Evolutionary conservation across 2,888 invertebrate genomes (phyloP).

Genomic region (Heteromyza rotundicornis): DNA sequence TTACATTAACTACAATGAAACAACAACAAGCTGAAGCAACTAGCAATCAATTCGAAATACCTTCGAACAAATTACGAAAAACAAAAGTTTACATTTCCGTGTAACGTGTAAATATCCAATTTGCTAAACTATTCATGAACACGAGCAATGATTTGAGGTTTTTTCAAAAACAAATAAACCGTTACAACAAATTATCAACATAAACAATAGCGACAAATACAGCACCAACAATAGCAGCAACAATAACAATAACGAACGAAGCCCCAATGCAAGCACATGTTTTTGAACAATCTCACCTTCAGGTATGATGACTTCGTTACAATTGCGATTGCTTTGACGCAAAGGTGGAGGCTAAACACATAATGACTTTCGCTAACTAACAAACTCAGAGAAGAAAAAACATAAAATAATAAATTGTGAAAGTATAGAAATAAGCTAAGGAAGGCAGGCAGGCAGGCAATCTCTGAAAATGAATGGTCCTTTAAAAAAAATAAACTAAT

Average conservation of each 20-base stretch:
- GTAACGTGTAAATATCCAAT: conserved; percentile 2
- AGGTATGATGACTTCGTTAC: neutral
- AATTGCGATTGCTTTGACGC: neutral
- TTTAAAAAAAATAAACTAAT: neutral
- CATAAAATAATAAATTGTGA: neutral
- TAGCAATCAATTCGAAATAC: conserved; percentile 29
- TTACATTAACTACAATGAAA: conserved; percentile 35
- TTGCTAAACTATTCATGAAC: conserved; percentile 30
- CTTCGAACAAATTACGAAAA: conserved; percentile 37
- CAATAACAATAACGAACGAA: conserved; percentile 25
- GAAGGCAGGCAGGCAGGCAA: neutral
- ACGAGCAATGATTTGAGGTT: neutral
- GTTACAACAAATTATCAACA: conserved; percentile 14
- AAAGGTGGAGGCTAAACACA: neutral
- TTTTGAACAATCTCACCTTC: neutral
- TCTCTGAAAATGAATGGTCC: neutral
- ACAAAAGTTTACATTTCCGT: conserved; percentile 21
- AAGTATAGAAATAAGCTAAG: neutral
- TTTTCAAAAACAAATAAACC: conserved; percentile 12
- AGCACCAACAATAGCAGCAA: conserved; percentile 33
- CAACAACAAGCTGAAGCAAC: conserved; percentile 24
- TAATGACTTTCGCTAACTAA: neutral
- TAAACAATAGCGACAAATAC: conserved; percentile 17
- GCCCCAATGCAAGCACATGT: neutral
- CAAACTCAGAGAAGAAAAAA: too few relatives aligned